Conservation (phyloP, 2,888 invertebrate genomes). For the Imbricaverruca yamaguchii region DNA sequence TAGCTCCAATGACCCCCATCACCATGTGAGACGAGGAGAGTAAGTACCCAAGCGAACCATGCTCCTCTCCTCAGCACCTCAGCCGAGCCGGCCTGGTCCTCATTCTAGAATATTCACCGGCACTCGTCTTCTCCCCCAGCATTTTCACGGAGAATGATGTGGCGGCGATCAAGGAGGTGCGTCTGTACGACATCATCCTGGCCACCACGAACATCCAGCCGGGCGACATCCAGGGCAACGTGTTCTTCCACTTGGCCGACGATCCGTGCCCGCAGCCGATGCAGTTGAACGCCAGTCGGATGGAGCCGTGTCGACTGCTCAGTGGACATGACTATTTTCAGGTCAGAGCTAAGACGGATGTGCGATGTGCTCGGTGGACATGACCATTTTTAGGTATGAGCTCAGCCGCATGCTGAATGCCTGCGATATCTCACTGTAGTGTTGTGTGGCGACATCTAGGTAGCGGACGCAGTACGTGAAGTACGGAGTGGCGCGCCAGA, state of each 20-base stretch:
- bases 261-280: conserved; percentile 90
- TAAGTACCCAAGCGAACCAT: too few species aligned
- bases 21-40: too few species aligned
- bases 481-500: too few species aligned
- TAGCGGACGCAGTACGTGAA: too few species aligned
- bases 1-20: too few species aligned
- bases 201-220: conserved; percentile 74
- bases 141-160: conserved; percentile 82
- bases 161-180: conserved; percentile 66
- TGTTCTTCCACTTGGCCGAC: conserved; percentile 72
- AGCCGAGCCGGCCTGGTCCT: too few species aligned
- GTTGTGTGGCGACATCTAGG: too few species aligned
- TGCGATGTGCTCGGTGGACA: conserved; percentile 80
- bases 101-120: too few species aligned
- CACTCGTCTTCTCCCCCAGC: conserved; percentile 44
- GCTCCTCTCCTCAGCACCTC: too few species aligned
- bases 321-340: conserved; percentile 89
- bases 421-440: too few species aligned
- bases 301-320: conserved; percentile 83
- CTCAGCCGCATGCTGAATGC: too few species aligned
- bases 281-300: conserved; percentile 73
- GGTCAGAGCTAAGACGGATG: too few species aligned
- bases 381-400: conserved; percentile 76
- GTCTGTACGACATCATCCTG: conserved; percentile 80
- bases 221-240: conserved; percentile 69